Evolutionary conservation across 2,797 vertebrate genomes (phyloP).

Genomic region (Eutrigla gurnardus): DNA sequence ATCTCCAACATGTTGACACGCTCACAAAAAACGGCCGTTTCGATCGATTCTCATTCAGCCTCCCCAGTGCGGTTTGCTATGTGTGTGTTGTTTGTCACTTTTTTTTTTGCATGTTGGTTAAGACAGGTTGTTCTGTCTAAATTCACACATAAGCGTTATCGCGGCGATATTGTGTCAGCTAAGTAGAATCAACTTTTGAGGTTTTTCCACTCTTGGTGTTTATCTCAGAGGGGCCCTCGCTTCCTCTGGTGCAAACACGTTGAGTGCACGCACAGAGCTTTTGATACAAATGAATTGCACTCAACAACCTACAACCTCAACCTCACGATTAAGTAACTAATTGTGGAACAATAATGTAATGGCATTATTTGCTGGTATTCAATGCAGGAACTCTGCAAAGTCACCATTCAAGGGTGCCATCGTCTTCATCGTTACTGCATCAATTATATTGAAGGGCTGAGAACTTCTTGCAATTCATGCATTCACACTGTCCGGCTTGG

Average conservation of each 20-base stretch:
- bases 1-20: conserved; percentile 59
- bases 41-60: conserved; percentile 34
- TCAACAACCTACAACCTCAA: neutral
- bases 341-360: neutral
- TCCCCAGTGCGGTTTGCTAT: conserved; percentile 50
- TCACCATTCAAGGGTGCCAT: neutral
- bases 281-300: neutral
- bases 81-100: conserved; percentile 26
- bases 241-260: conserved; percentile 1
- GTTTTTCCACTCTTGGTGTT: conserved; percentile 72
- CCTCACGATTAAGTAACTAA: neutral
- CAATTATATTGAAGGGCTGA: neutral
- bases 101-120: conserved; percentile 52
- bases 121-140: conserved; percentile 44
- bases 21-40: conserved; percentile 54
- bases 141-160: conserved; percentile 72
- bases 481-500: neutral
- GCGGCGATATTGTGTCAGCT: conserved; percentile 74
- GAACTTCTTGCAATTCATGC: neutral
- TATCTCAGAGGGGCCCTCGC: conserved; percentile 59
- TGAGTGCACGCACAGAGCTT: neutral
- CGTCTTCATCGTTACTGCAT: neutral
- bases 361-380: neutral
- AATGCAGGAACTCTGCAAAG: neutral
- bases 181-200: conserved; percentile 75